phyloP scores from a whole-genome alignment of 2,797 vertebrate genomes.

The Syngnathus acus region DNA sequence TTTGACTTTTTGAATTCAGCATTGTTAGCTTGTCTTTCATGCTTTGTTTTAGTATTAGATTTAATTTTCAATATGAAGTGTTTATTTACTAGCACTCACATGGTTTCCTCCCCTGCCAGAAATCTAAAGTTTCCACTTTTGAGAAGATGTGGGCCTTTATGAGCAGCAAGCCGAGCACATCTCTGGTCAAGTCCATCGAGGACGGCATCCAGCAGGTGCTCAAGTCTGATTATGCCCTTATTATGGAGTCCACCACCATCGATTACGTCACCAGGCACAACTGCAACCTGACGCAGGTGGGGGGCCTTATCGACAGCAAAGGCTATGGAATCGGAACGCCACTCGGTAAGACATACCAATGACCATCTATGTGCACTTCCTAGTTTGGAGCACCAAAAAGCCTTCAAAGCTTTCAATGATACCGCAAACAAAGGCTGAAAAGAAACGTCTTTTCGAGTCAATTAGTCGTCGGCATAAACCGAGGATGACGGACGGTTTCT shows the following conservation, averaged over 20 bases:
- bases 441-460: no score
- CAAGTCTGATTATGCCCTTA: constrained; percentile 89
- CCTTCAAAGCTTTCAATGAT: no score
- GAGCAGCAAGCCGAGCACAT: constrained; percentile 91
- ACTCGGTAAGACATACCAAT: constrained; percentile 74
- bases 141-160: constrained; percentile 99
- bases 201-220: constrained; percentile 93
- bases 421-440: no score
- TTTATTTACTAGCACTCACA: no score
- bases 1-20: no score
- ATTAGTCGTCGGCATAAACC: no score
- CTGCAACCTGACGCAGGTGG: constrained; percentile 97
- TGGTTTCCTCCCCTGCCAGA: constrained; percentile 64
- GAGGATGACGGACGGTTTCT: not conserved
- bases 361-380: not conserved
- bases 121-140: constrained; percentile 96
- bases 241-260: constrained; percentile 97
- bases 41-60: no score
- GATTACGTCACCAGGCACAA: constrained; percentile 93
- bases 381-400: not conserved
- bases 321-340: constrained; percentile 96
- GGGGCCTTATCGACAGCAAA: constrained; percentile 94
- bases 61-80: no score
- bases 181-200: constrained; percentile 92
- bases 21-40: no score